Percentiles rank a stretch among this genome's conserved stretches.
phyloP scores from a whole-genome alignment of 2,888 invertebrate genomes.

The Pegoplata infirma region DNA sequence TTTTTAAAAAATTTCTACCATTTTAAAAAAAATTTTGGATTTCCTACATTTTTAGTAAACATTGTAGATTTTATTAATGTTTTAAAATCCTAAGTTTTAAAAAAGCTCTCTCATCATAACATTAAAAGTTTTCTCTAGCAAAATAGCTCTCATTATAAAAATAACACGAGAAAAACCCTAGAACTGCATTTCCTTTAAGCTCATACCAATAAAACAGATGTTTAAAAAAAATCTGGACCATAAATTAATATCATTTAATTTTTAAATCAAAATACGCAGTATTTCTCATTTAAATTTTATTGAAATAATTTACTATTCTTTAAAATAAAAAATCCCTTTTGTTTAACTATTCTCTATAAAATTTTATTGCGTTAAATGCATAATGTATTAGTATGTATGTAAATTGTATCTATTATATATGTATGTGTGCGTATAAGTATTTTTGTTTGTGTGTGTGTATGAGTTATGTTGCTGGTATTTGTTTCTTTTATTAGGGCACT shows the following conservation, averaged over 20 bases:
- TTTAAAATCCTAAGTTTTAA: no score
- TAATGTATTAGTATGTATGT: conserved; percentile 17
- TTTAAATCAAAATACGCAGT: background rate
- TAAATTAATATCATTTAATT: background rate
- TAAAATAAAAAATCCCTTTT: background rate
- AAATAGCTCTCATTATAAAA: background rate
- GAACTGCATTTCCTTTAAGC: conserved; percentile 20
- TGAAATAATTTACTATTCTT: background rate
- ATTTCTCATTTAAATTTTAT: background rate
- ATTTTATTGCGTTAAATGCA: conserved; percentile 20
- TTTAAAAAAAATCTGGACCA: background rate
- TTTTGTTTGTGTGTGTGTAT: background rate
- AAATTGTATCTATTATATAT: background rate
- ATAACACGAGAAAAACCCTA: background rate
- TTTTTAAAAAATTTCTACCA: no score
- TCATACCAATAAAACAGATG: background rate
- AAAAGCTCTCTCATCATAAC: background rate
- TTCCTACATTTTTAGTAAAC: no score
- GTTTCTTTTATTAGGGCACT: conserved; percentile 73
- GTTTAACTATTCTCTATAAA: background rate
- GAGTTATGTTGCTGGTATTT: conserved; percentile 24
- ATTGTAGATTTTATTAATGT: no score
- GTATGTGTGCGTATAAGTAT: background rate
- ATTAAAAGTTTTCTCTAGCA: background rate
- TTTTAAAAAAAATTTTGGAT: no score